Evolutionary conservation across 2,797 vertebrate genomes (phyloP).

Genomic region (Chelmon rostratus): DNA sequence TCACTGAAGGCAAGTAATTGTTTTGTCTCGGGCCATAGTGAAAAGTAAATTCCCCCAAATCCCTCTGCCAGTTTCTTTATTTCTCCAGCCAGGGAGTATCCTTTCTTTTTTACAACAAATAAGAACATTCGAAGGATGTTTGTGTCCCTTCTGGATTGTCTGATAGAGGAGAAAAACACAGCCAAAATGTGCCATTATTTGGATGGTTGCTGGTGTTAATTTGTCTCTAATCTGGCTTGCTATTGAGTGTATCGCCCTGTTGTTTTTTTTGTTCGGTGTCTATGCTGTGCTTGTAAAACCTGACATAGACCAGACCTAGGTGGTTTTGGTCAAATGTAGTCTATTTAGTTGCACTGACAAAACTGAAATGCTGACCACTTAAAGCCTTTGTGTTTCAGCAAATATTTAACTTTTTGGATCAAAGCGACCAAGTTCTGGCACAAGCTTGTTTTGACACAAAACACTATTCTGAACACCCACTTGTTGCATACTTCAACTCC

Average conservation of each 20-base stretch:
- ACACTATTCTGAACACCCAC: slow-evolving; percentile 44
- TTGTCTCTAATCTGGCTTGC: slow-evolving; percentile 1
- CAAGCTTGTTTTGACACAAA: slow-evolving; percentile 24
- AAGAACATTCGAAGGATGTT: slow-evolving; percentile 17
- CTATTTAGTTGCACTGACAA: not conserved
- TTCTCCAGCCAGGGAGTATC: slow-evolving; percentile 20
- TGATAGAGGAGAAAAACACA: slow-evolving; percentile 4
- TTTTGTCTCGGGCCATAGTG: slow-evolving; percentile 23
- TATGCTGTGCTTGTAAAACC: not conserved
- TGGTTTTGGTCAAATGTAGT: not conserved
- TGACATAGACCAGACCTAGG: not conserved
- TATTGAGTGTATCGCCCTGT: not conserved
- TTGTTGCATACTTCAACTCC: slow-evolving; percentile 50
- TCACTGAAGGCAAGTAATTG: slow-evolving; percentile 20
- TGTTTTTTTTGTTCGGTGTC: slow-evolving; percentile 12
- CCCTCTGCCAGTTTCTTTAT: slow-evolving; percentile 5
- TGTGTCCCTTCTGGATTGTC: slow-evolving; percentile 28
- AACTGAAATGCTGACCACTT: slow-evolving; percentile 8
- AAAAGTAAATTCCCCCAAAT: slow-evolving; percentile 30
- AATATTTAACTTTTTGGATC: slow-evolving; percentile 10
- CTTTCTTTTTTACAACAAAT: slow-evolving; percentile 10
- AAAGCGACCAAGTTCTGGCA: slow-evolving; percentile 20
- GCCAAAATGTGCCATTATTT: not conserved
- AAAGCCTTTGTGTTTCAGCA: not conserved
- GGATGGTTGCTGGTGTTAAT: slow-evolving; percentile 10